A percentile compares a stretch with the other conserved stretches of the same genome.
Evolutionary conservation across 2,888 invertebrate genomes (phyloP).

Genomic region (Pemphredon lugubris): DNA sequence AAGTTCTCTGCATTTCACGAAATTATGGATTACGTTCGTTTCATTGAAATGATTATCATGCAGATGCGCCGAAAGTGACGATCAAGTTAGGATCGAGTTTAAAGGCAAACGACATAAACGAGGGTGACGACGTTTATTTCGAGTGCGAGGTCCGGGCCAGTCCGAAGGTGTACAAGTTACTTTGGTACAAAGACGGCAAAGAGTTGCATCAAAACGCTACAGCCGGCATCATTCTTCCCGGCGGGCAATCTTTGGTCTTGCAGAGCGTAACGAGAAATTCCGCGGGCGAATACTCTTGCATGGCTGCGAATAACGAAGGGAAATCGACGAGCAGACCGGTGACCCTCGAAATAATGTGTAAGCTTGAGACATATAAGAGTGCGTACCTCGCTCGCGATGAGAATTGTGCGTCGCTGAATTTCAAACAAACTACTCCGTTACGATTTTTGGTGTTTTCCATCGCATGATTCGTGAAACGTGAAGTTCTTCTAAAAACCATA

Average conservation of each 20-base stretch:
- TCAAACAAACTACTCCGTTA: too few species aligned
- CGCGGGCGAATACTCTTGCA: constrained; percentile 93
- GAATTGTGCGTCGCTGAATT: background rate
- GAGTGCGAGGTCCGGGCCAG: constrained; percentile 93
- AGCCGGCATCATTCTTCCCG: constrained; percentile 91
- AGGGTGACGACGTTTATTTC: constrained; percentile 94
- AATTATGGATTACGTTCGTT: too few species aligned
- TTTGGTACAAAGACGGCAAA: constrained; percentile 93
- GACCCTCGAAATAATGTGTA: constrained; percentile 76
- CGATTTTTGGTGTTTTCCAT: too few species aligned
- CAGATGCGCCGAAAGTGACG: constrained; percentile 91
- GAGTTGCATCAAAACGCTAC: constrained; percentile 92
- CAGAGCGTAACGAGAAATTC: constrained; percentile 91
- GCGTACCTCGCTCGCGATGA: background rate
- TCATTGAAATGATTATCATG: too few species aligned
- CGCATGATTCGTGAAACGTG: too few species aligned
- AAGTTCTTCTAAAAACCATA: too few species aligned
- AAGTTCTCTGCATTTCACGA: too few species aligned
- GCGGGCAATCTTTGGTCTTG: constrained; percentile 90
- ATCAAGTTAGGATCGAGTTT: constrained; percentile 92
- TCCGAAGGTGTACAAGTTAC: constrained; percentile 90
- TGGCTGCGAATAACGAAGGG: constrained; percentile 94
- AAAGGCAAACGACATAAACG: constrained; percentile 93
- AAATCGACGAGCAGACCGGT: constrained; percentile 83
- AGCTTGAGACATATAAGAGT: constrained; percentile 45